Evolutionary conservation across 2,888 invertebrate species (phyloP).

Genomic region (Eupithecia dodoneata): DNA sequence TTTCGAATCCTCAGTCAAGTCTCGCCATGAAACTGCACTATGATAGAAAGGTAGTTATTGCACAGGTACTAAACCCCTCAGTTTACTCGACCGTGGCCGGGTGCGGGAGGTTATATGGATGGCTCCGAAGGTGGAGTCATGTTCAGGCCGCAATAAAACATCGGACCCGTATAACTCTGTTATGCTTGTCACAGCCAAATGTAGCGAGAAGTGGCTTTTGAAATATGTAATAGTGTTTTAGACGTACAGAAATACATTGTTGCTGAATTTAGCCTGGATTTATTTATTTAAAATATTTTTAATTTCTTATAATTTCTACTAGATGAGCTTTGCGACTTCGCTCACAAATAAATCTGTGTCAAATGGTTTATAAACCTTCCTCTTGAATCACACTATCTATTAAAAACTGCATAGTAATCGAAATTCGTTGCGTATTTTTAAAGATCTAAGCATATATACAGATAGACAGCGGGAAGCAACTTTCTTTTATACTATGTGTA

Average conservation of each 20-base stretch:
- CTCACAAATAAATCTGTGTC: too few species aligned
- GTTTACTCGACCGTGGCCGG: background rate
- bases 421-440: too few species aligned
- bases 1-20: background rate
- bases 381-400: too few species aligned
- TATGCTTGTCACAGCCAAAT: constrained; percentile 33
- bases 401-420: too few species aligned
- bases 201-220: background rate
- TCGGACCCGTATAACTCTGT: constrained; percentile 38
- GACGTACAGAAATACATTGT: background rate
- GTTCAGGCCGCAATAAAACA: constrained; percentile 35
- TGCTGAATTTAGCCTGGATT: too few species aligned
- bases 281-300: too few species aligned
- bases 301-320: too few species aligned
- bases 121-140: constrained; percentile 18
- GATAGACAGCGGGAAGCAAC: too few species aligned
- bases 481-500: too few species aligned
- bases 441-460: too few species aligned
- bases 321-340: too few species aligned
- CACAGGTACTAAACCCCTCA: background rate
- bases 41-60: background rate
- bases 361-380: too few species aligned
- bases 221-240: background rate
- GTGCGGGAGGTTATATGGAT: background rate
- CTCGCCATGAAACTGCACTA: background rate